Evolutionary conservation across 1,140 invertebrate genomes (phyloP).

Genomic region (Drosophila ambigua): DNA sequence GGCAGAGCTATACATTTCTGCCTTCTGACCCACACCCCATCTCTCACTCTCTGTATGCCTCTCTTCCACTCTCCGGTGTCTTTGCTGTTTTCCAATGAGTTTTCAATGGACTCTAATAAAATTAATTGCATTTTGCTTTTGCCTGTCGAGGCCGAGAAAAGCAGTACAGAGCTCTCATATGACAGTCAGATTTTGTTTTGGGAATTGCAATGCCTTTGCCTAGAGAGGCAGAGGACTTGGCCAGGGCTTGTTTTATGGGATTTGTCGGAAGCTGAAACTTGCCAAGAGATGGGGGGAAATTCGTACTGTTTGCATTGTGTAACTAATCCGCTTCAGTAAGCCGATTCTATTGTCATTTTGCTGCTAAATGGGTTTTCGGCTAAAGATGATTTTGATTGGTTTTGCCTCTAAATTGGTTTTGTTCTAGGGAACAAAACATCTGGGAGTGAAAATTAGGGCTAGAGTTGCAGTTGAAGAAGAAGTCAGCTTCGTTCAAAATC

Average conservation of each 20-base stretch:
- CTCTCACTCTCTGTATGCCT: too few relatives aligned
- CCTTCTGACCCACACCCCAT: neutral
- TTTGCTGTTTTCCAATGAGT: conserved; percentile 40
- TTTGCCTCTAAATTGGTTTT: neutral
- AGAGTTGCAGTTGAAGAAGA: too few relatives aligned
- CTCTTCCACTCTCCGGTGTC: neutral
- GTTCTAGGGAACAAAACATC: neutral
- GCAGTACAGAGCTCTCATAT: conserved; percentile 33
- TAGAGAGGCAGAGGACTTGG: neutral
- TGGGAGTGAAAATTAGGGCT: too few relatives aligned
- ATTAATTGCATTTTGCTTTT: conserved; percentile 63
- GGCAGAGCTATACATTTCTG: conserved; percentile 42
- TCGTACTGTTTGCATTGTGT: conserved; percentile 28
- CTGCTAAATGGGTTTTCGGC: conserved; percentile 12
- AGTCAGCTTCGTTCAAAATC: too few relatives aligned
- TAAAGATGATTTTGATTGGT: neutral
- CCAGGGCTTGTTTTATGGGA: neutral
- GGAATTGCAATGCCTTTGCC: conserved; percentile 32
- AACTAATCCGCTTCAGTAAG: conserved; percentile 36
- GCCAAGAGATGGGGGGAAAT: neutral
- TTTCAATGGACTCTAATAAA: conserved; percentile 64
- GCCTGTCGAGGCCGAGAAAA: conserved; percentile 27
- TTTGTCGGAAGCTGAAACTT: too few relatives aligned
- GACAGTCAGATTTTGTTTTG: conserved; percentile 32
- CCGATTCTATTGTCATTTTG: conserved; percentile 1